Evolutionary conservation across 2,113 vertebrate species (phyloP), one percentile per base, ranked within the genome.

Genomic region (Catagonus wagneri): DNA sequence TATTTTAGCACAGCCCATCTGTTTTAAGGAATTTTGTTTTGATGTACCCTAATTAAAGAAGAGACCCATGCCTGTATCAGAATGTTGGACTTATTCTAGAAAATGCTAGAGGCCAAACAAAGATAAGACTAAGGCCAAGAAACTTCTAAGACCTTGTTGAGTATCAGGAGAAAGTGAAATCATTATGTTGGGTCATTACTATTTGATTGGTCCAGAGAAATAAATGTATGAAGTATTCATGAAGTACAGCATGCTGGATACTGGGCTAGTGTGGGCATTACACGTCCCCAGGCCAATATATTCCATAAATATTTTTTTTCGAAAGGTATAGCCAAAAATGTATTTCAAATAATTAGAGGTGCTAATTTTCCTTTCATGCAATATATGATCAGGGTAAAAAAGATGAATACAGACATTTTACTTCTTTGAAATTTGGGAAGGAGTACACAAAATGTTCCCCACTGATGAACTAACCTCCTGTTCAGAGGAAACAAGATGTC

Each of bases 11-110:
- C 1, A 71, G n/a, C 34, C 56, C 50, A 87, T n/a, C 68, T 61
- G 50, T 83, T 52, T 83, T 34, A 85, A 94, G 78, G 29, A 71
- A 83, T 60, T 83, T 56, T 89, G 56, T 74, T 92, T 93, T 36
- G 19, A 50, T 84, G 11, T 63, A 36, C 79, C 83, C 83, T 84
- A 60, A 93, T 27, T 87, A 83, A 61, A 74, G 56, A 90, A 96
- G 58, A 83, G 17, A 36, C 27, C 10, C 23, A 44, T 11, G 75
- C 13, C 96, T 75, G 20, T 52, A 89, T 72, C 75, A 86, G 79
- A 91, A 63, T 50, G 72, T 65, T 63, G 17, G 52, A 89, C 69
- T 92, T 93, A 78, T 25, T 79, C 44, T 86, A 95, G 81, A 88
- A 95, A 88, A 90, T 56, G 25, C 6, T 68, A 58, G 81, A 72